A percentile compares a stretch with the other conserved stretches of the same genome.
Evolutionary conservation across 2,888 invertebrate genomes (phyloP).

Genomic region (Lasioglossum oenotherae): DNA sequence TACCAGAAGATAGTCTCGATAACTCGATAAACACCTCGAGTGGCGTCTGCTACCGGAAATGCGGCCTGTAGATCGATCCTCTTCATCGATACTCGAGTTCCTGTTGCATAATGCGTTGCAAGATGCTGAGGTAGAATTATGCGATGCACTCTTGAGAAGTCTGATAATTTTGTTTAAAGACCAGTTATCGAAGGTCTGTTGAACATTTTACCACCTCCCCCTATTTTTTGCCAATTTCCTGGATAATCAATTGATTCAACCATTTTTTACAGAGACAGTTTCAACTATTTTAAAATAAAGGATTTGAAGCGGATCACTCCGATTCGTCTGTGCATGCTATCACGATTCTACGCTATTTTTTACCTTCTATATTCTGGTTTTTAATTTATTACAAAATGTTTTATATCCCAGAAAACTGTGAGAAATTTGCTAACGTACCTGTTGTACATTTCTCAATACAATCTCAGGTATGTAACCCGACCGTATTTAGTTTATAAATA

Average conservation of each 20-base stretch:
- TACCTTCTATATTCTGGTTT: background rate
- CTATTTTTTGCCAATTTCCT: too few species aligned
- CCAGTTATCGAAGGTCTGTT: background rate
- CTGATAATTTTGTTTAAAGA: background rate
- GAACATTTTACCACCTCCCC: background rate
- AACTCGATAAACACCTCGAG: slow-evolving; percentile 12
- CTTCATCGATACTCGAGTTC: background rate
- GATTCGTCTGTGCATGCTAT: background rate
- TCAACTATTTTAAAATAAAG: background rate
- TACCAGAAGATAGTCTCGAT: background rate
- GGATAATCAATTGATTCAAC: background rate
- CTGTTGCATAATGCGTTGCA: background rate
- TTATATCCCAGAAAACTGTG: background rate
- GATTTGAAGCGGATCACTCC: background rate
- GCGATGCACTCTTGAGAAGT: background rate
- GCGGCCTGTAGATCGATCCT: background rate
- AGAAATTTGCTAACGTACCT: too few species aligned
- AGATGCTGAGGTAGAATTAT: background rate
- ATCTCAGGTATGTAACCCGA: too few species aligned
- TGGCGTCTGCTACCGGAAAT: slow-evolving; percentile 7
- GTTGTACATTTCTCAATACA: too few species aligned
- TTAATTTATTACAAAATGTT: background rate
- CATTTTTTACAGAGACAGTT: background rate
- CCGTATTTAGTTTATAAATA: too few species aligned
- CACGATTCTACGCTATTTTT: too few species aligned